These are phyloP conservation scores for Cosmorhoe ocellata DNA, from an alignment of 2,888 invertebrate species.

Conservation along the genomic window DNA sequence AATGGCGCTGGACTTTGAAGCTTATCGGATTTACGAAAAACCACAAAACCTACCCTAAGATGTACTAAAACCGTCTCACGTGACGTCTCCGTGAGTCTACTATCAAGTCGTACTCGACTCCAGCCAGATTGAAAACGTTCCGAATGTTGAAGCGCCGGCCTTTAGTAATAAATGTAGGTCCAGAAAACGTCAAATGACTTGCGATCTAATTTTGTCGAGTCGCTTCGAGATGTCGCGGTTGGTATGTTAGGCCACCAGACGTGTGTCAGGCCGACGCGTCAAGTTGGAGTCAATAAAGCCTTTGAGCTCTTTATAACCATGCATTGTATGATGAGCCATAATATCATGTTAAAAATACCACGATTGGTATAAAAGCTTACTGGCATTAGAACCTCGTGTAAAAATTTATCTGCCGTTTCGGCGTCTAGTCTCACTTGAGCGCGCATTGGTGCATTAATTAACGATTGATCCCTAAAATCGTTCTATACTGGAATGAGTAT, in stretches of 20 bases:
- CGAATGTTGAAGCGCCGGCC: no score
- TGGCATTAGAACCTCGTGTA: conserved; percentile 12
- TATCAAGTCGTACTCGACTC: neutral
- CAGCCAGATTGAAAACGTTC: no score
- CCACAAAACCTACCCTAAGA: neutral
- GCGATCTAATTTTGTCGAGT: no score
- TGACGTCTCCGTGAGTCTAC: neutral
- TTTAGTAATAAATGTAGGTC: no score
- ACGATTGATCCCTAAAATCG: conserved; percentile 59
- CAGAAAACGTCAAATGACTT: no score
- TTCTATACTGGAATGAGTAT: conserved; percentile 24
- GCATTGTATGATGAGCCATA: neutral
- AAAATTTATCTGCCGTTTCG: conserved; percentile 49
- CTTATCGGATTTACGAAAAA: neutral
- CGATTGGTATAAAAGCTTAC: conserved; percentile 22
- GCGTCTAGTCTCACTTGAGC: conserved; percentile 62
- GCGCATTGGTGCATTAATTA: conserved; percentile 56
- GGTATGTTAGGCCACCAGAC: no score
- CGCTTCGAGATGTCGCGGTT: no score
- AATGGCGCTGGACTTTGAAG: conserved; percentile 3
- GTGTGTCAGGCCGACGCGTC: neutral
- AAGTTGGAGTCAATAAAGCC: neutral
- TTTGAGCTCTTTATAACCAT: neutral
- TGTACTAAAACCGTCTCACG: conserved; percentile 6
- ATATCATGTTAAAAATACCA: neutral